These are phyloP conservation scores for Notodonta ziczac DNA, from an alignment of 2,888 invertebrate genomes.

Conservation along the genomic window DNA sequence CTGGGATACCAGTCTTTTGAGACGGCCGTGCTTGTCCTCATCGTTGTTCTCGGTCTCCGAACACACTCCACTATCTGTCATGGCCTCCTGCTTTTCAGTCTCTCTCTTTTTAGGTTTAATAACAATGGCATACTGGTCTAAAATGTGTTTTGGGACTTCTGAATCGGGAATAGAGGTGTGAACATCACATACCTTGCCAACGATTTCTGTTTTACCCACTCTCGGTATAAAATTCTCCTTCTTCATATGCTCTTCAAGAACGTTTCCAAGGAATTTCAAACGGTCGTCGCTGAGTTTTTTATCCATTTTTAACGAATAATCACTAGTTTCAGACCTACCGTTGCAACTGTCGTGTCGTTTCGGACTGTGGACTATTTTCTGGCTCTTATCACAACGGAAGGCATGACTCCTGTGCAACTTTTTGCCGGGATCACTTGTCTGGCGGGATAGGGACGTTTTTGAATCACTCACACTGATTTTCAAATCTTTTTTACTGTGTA, in stretches of 20 bases:
- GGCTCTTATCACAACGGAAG: conserved; percentile 81
- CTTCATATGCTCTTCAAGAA: conserved; percentile 75
- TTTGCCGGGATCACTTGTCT: conserved; percentile 80
- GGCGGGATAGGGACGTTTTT: conserved; percentile 68
- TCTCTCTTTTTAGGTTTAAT: conserved; percentile 65
- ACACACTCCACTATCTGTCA: conserved; percentile 81
- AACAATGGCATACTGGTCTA: conserved; percentile 78
- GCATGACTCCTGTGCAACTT: conserved; percentile 86
- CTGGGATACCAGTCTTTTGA: conserved; percentile 51
- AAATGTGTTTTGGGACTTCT: conserved; percentile 73
- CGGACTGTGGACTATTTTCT: conserved; percentile 56
- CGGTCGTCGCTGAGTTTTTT: conserved; percentile 71
- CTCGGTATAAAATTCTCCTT: conserved; percentile 68
- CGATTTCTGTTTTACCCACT: neutral
- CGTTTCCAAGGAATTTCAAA: conserved; percentile 67
- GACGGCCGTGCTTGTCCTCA: conserved; percentile 64
- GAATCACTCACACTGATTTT: conserved; percentile 58
- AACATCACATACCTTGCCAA: conserved; percentile 10
- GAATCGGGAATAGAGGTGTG: conserved; percentile 65
- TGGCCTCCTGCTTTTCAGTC: conserved; percentile 64
- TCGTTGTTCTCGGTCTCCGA: conserved; percentile 79
- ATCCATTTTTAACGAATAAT: conserved; percentile 66
- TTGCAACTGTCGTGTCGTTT: conserved; percentile 72
- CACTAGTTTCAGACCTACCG: conserved; percentile 69
- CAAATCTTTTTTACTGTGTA: conserved; percentile 66